phyloP scores from a whole-genome alignment of 2,113 vertebrate genomes.

The Melanerpes aurifrons region DNA sequence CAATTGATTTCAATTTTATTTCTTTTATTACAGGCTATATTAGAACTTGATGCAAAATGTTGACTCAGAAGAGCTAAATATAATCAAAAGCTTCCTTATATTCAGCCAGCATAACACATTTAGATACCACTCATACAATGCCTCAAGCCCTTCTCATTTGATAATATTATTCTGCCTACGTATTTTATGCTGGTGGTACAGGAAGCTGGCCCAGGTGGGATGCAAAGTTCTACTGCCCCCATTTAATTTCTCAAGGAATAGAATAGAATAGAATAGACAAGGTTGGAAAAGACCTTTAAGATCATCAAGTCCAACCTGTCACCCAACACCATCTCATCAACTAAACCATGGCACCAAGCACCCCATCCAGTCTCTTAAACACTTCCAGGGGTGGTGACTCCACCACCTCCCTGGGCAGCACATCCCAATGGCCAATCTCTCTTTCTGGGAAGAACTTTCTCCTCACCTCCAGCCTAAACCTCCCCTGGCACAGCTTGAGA shows the following conservation, averaged over 20 bases:
- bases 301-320: no score
- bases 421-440: no score
- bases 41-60: neutral
- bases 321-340: no score
- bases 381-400: no score
- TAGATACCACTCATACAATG: neutral
- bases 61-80: neutral
- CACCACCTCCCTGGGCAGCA: no score
- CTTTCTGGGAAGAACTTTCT: no score
- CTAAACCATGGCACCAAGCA: no score
- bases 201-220: neutral
- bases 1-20: neutral
- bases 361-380: no score
- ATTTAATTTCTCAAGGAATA: neutral
- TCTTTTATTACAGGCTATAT: neutral
- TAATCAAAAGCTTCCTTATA: neutral
- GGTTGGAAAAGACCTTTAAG: no score
- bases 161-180: neutral
- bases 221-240: neutral
- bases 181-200: neutral
- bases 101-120: neutral
- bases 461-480: no score
- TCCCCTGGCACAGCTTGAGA: no score
- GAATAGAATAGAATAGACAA: no score
- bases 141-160: neutral